Conservation (phyloP, 2,113 vertebrate species). For the Glareola pratincola region DNA sequence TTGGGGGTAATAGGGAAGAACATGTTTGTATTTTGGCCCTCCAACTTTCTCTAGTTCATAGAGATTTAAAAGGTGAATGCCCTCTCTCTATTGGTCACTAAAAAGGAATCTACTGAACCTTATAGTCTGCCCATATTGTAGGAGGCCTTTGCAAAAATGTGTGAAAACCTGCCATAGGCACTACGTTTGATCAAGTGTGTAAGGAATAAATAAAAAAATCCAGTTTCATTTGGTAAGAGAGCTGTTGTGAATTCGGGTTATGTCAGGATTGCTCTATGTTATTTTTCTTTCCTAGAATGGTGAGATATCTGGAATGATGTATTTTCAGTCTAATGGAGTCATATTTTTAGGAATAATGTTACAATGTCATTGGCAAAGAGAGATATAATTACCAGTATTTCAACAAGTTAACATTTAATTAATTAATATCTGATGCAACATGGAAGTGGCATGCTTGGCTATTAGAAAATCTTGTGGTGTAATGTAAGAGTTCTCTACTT, state of each 20-base stretch:
- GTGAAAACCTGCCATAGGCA: not conserved
- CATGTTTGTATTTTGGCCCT: not conserved
- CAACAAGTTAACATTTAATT: not conserved
- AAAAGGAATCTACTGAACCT: not conserved
- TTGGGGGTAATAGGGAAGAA: not conserved
- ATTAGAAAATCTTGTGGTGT: not conserved
- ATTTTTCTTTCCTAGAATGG: not conserved
- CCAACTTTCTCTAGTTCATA: not conserved
- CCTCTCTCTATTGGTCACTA: not conserved
- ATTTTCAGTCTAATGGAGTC: not conserved
- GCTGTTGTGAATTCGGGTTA: not conserved
- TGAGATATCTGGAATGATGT: not conserved
- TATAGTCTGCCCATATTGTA: not conserved
- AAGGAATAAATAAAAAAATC: not conserved
- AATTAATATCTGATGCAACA: not conserved
- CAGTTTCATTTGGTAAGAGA: not conserved
- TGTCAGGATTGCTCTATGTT: not conserved
- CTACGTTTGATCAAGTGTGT: not conserved
- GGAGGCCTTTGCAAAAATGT: not conserved
- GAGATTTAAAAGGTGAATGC: not conserved
- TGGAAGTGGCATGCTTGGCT: not conserved
- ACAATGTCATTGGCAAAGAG: not conserved
- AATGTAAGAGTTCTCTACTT: not conserved
- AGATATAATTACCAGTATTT: not conserved
- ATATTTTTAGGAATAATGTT: not conserved